Conservation (phyloP, 2,888 invertebrate genomes). For the Lacanobia wlatinum region DNA sequence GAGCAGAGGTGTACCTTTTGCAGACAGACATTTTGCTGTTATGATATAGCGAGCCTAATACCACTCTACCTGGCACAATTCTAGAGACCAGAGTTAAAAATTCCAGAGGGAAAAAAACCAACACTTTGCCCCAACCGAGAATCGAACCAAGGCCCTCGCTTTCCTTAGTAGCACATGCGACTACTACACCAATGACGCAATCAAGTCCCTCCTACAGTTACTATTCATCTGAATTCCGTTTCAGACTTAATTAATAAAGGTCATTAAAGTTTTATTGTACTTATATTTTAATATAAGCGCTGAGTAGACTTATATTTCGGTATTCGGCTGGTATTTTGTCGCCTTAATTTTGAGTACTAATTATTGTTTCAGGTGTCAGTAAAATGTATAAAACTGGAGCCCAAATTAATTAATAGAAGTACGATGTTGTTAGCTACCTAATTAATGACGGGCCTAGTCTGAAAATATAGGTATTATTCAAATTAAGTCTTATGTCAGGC, state of each 20-base stretch:
- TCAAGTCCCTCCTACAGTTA: neutral
- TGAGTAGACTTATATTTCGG: slow-evolving; percentile 12
- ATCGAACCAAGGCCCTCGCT: neutral
- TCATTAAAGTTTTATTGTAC: slow-evolving; percentile 16
- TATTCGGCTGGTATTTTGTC: neutral
- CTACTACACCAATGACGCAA: neutral
- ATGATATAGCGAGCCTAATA: neutral
- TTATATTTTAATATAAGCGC: slow-evolving; percentile 44
- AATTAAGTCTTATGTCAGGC: too few species aligned
- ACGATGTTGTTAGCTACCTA: slow-evolving; percentile 12
- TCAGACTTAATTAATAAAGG: slow-evolving; percentile 45
- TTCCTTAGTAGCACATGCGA: neutral
- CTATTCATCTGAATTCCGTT: neutral
- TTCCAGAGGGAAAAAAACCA: too few species aligned
- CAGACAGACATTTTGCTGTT: neutral
- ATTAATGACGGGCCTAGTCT: slow-evolving; percentile 5
- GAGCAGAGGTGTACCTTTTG: neutral
- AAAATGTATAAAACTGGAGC: slow-evolving; percentile 14
- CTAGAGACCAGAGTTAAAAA: too few species aligned
- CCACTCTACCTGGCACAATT: neutral
- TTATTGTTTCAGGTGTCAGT: slow-evolving; percentile 38
- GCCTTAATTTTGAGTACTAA: slow-evolving; percentile 32
- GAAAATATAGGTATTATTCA: neutral
- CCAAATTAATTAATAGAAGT: slow-evolving; percentile 34
- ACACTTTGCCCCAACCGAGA: too few species aligned